Percentiles rank a stretch among this genome's conserved stretches.
Evolutionary conservation across 1,140 invertebrate species (phyloP).

Genomic region (Drosophila seguyi): DNA sequence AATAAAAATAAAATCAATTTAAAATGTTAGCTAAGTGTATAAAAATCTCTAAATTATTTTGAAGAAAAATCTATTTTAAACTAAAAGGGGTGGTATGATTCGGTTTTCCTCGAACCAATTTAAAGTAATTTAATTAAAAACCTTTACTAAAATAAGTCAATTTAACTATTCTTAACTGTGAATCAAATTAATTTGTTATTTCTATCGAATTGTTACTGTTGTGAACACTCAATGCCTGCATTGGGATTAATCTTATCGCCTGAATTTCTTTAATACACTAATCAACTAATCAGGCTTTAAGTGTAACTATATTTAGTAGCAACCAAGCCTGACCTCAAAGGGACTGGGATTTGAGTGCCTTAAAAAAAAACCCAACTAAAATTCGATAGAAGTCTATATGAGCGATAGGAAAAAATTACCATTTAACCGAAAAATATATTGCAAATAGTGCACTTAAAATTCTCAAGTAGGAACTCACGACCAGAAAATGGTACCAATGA

Average conservation of each 20-base stretch:
- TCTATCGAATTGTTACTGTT: background rate
- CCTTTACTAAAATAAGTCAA: background rate
- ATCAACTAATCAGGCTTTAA: slow-evolving; percentile 10
- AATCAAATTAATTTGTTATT: background rate
- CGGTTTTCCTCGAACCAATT: background rate
- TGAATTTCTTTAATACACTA: background rate
- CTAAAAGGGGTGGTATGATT: background rate
- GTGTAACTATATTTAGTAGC: slow-evolving; percentile 27
- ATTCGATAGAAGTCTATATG: background rate
- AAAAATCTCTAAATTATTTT: background rate
- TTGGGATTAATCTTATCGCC: slow-evolving; percentile 29
- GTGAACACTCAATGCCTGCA: background rate
- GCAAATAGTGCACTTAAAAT: too few species aligned
- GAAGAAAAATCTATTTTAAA: background rate
- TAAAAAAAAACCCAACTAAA: background rate
- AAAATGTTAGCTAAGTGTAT: too few species aligned
- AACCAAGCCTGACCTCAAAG: background rate
- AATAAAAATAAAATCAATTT: background rate
- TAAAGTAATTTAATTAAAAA: background rate
- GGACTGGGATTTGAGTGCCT: background rate
- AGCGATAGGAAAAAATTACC: background rate
- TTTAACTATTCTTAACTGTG: background rate
- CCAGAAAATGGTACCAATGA: too few species aligned
- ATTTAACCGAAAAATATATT: too few species aligned
- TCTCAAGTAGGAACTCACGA: too few species aligned